Percentiles rank a stretch among this genome's conserved stretches.
These are phyloP conservation scores for Sycophila sp. DNA, from an alignment of 1,140 invertebrate genomes.

Conservation along the genomic window DNA sequence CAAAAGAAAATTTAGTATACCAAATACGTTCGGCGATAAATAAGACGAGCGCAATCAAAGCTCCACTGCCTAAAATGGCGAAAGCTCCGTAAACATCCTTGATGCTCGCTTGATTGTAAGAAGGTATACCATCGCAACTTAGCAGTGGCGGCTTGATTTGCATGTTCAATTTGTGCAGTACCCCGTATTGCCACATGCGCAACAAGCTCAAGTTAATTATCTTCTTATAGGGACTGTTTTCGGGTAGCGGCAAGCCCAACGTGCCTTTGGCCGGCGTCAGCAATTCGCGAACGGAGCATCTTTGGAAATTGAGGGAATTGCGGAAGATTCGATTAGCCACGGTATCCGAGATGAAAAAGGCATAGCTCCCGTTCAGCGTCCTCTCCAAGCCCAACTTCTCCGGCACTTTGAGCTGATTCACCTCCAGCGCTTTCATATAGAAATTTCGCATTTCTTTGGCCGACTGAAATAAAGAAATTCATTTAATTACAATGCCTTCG, in stretches of 20 bases:
- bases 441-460: slow-evolving; percentile 51
- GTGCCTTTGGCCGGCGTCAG: slow-evolving; percentile 53
- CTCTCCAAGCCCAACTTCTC: slow-evolving; percentile 57
- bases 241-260: slow-evolving; percentile 61
- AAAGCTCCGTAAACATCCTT: slow-evolving; percentile 64
- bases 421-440: slow-evolving; percentile 62
- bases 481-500: too few relatives aligned
- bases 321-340: slow-evolving; percentile 58
- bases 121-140: slow-evolving; percentile 51
- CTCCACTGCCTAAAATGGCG: slow-evolving; percentile 54
- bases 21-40: slow-evolving; percentile 22
- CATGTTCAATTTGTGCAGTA: slow-evolving; percentile 54
- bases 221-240: slow-evolving; percentile 59
- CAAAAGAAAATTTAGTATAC: too few relatives aligned
- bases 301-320: slow-evolving; percentile 57
- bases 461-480: not conserved
- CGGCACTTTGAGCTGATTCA: slow-evolving; percentile 54
- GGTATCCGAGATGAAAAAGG: slow-evolving; percentile 63
- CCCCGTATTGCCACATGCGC: slow-evolving; percentile 59
- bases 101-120: slow-evolving; percentile 59
- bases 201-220: slow-evolving; percentile 63
- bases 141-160: slow-evolving; percentile 60
- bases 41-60: slow-evolving; percentile 45
- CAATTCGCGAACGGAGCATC: slow-evolving; percentile 59
- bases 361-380: slow-evolving; percentile 59